Evolutionary conservation across 1,140 invertebrate species (phyloP), one percentile per base, ranked within the genome.

Genomic region (Drosophila repleta): DNA sequence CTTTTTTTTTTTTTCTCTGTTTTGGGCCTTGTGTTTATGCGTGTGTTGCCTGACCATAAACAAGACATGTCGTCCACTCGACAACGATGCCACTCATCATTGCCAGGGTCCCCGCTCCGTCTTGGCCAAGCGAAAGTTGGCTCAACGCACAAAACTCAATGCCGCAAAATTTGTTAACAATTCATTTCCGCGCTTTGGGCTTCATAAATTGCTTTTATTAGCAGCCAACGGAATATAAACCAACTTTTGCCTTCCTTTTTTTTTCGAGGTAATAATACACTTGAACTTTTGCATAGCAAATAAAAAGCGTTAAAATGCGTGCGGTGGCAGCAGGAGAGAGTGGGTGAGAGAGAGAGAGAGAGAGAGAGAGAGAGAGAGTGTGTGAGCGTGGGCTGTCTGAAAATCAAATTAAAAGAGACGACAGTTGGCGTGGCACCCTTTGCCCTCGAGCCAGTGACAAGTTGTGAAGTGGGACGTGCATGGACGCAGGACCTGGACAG

Each of bases 161-260:
- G 21, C 64, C 49, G 39, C 67, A 69, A 71, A 75, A 78, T 87
- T 80, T 85, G 82, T 87, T 87, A 87, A 88, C 82, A 87, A 87
- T 87, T 82, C 82, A 81, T 87, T 87, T 88, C 83, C 82, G 83
- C 83, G 82, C 82, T 85, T 76, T 85, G 82, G 82, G 82, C 82
- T 88, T 72, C 83, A 87, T 87, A 87, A 87, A 88, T 87, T 85
- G 82, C 83, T 88, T 85, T 85, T 88, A 85, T 88, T 85, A 85
- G 82, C 82, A 74, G 72, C 45, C 78, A 60, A 64, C 74, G 32
- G 32, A 35, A 35, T 35, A 35, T 35, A 35, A 32, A 67, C 58
- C 66, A 61, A 61, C 37, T 57, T 48, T 58, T 51, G 24, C 57
- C 24, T 63, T 45, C 46, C 7, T 18, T 35, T 57, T 35, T 58